phyloP scores from a whole-genome alignment of 2,797 vertebrate genomes.

The Lutjanus campechanus region DNA sequence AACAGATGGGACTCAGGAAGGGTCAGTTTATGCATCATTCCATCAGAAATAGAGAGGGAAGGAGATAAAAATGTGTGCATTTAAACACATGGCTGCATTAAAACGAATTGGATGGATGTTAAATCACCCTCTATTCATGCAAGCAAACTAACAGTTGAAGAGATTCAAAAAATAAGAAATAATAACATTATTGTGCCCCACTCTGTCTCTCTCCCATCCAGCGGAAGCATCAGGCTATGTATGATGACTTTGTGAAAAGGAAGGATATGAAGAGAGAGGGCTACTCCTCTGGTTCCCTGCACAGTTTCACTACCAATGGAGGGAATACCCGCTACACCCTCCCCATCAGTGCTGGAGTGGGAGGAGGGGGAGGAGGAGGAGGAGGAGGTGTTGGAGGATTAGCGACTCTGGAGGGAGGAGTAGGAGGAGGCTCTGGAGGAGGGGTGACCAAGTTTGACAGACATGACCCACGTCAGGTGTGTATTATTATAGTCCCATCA shows the following conservation, averaged over 20 bases:
- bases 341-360: conserved; percentile 64
- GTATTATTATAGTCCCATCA: conserved; percentile 7
- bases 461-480: conserved; percentile 86
- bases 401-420: conserved; percentile 69
- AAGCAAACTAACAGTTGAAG: too few relatives aligned
- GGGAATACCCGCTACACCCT: conserved; percentile 72
- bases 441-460: conserved; percentile 85
- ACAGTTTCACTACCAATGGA: conserved; percentile 77
- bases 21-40: too few relatives aligned
- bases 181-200: conserved; percentile 25
- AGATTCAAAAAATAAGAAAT: too few relatives aligned
- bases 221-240: conserved; percentile 89
- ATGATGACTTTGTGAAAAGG: conserved; percentile 90
- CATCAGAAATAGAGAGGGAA: too few relatives aligned
- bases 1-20: too few relatives aligned
- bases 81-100: too few relatives aligned
- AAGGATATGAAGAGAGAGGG: conserved; percentile 90
- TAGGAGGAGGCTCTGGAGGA: conserved; percentile 72
- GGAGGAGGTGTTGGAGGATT: conserved; percentile 58
- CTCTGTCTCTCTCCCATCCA: conserved; percentile 59
- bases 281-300: conserved; percentile 80
- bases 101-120: too few relatives aligned
- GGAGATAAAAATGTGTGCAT: too few relatives aligned
- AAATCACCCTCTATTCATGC: too few relatives aligned
- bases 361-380: conserved; percentile 59